Conservation (phyloP, 2,113 vertebrate genomes). For the Caretta caretta region DNA sequence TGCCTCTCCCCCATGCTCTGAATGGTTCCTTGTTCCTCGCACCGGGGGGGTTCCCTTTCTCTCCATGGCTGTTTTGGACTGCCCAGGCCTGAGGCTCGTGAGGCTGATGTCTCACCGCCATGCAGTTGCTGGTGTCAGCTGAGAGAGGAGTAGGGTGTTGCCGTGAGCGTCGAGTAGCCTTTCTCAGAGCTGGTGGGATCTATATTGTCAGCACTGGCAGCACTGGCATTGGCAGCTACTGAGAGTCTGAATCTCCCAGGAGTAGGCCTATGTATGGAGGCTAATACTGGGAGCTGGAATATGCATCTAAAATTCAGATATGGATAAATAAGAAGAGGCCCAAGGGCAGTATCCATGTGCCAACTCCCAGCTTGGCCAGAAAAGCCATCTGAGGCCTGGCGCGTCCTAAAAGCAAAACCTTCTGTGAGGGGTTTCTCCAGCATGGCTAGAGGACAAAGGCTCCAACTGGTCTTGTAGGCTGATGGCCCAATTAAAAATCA, state of each 20-base stretch:
- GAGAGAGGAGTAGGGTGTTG: not conserved
- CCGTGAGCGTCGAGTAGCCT: not conserved
- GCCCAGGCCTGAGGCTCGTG: not conserved
- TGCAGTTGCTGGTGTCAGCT: not conserved
- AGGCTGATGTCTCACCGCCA: not conserved
- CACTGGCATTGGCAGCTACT: not conserved
- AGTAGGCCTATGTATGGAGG: not conserved
- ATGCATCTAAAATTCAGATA: not conserved
- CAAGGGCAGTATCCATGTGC: not conserved
- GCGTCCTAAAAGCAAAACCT: not conserved
- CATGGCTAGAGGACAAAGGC: not conserved
- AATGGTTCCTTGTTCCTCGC: not conserved
- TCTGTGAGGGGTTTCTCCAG: not conserved
- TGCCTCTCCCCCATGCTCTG: not conserved
- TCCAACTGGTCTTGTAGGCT: not conserved
- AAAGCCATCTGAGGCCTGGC: not conserved
- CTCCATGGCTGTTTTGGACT: not conserved
- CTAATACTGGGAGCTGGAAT: not conserved
- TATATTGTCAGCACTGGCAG: not conserved
- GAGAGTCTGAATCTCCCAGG: not conserved
- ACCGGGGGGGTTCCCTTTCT: not conserved
- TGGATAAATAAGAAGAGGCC: not conserved
- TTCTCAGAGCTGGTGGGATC: not conserved
- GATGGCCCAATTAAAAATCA: not conserved
- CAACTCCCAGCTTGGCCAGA: not conserved